These are phyloP conservation scores for Montipora sp. DNA, from an alignment of 64 coral and sea anemone species.

Conservation along the genomic window DNA sequence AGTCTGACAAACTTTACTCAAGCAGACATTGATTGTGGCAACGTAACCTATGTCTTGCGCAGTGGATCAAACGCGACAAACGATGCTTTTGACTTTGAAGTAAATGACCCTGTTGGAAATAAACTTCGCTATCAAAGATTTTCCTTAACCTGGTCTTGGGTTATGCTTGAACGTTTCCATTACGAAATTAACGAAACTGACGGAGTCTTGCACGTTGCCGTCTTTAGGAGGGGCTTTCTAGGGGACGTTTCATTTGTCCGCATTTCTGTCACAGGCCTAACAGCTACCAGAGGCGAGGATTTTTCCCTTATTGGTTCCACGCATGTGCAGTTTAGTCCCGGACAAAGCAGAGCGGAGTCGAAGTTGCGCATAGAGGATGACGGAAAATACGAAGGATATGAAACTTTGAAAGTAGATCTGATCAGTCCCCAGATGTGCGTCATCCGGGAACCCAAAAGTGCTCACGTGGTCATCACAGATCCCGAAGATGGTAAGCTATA, in stretches of 20 bases:
- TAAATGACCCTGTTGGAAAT: conserved; percentile 81
- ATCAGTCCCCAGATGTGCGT: conserved; percentile 72
- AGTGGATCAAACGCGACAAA: conserved; percentile 67
- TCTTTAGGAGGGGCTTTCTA: conserved; percentile 79
- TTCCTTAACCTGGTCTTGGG: conserved; percentile 84
- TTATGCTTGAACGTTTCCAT: conserved; percentile 56
- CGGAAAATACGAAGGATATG: conserved; percentile 68
- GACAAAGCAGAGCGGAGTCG: conserved; percentile 59
- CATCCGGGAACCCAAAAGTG: conserved; percentile 53
- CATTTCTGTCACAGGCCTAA: conserved; percentile 56
- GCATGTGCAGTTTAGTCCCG: conserved; percentile 94
- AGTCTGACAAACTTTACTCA: conserved; percentile 83
- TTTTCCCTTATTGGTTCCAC: conserved; percentile 61
- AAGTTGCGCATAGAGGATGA: conserved; percentile 85
- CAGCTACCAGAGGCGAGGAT: conserved; percentile 66
- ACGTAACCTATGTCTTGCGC: conserved; percentile 72
- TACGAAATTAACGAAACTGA: conserved; percentile 76
- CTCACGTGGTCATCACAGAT: conserved; percentile 78
- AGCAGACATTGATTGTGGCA: conserved; percentile 48
- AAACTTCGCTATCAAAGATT: conserved; percentile 69
- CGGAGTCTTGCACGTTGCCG: conserved; percentile 36
- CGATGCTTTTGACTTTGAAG: conserved; percentile 85
- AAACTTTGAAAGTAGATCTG: conserved; percentile 60
- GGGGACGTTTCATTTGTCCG: conserved; percentile 81
- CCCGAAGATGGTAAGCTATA: conserved; percentile 84